Evolutionary conservation across 1,140 invertebrate genomes (phyloP), one percentile per base, ranked within the genome.

Genomic region (Saccostrea echinata): DNA sequence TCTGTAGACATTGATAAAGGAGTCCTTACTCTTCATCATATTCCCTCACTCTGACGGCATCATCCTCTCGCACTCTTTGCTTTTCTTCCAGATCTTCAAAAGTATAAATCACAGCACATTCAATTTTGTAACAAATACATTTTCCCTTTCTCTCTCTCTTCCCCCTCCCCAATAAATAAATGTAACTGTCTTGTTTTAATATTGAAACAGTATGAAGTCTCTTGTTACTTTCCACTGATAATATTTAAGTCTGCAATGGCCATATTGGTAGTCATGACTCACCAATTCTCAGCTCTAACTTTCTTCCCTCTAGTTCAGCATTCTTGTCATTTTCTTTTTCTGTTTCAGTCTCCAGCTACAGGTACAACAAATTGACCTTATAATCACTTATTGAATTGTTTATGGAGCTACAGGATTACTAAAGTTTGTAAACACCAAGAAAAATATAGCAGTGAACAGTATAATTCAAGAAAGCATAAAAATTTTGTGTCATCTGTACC

Each of bases 11-110:
- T 43, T 43, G 43, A 43, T 43, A 43, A 43, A 43, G 1, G 0
- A 33, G n/a, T 83, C 91, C 43, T 92, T 89, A 94, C 93, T 90
- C 85, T 30, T 88, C 84, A 90, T 93, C 91, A 16, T 92, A 86
- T 84, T 91, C 90, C 81, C 53, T 55, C 30, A 93, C 92, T 87
- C 88, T 89, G 18, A 90, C 71, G 84, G 85, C 88, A 91, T 94
- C 93, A 30, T 89, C 86, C 13, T 89, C 85, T 88, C 89, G 89
- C 13, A 91, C 84, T 71, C 57, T 53, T 81, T 91, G 68, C 64
- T 89, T 91, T 6, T 90, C 90, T 84, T 91, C 88, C 57, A 93
- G 53, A 57, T 93, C 93, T 94, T 76, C 16, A 82, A 82, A 51
- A 53, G n/a, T 12, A 51, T 51, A 24, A 33, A 30, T 43, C 2